phyloP scores from a whole-genome alignment of 2,113 vertebrate genomes.

The Gymnogyps californianus region DNA sequence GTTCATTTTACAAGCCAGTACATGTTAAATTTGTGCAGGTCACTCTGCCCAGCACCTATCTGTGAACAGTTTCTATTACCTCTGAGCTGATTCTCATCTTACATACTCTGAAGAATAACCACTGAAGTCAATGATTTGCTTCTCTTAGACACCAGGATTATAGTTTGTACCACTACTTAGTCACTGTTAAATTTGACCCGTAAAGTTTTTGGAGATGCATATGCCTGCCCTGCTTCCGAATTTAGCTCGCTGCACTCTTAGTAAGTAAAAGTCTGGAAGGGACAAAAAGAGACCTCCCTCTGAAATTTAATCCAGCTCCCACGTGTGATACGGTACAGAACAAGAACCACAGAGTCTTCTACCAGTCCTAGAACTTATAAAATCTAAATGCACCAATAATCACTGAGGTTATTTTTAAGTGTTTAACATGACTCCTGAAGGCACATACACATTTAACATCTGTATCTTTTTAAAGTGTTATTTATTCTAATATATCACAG shows the following conservation, averaged over 20 bases:
- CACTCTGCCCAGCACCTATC: not conserved
- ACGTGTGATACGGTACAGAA: not conserved
- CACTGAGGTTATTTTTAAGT: conserved; percentile 34
- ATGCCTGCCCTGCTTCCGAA: not conserved
- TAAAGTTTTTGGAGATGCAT: not conserved
- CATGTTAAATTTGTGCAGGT: not conserved
- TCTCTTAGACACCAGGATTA: not conserved
- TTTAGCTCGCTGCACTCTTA: not conserved
- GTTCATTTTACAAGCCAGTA: not conserved
- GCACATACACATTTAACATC: conserved; percentile 31
- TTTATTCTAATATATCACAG: conserved; percentile 23
- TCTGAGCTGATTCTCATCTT: not conserved
- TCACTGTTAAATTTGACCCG: not conserved
- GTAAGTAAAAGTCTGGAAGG: not conserved
- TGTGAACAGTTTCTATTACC: not conserved
- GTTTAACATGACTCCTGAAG: conserved; percentile 4
- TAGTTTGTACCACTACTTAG: not conserved
- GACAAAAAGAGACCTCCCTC: not conserved
- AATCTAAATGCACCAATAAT: not conserved
- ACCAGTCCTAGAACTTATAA: not conserved
- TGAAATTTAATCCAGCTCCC: not conserved
- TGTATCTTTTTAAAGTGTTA: conserved; percentile 45
- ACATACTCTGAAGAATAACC: not conserved
- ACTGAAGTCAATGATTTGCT: not conserved
- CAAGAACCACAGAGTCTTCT: not conserved